These are phyloP conservation scores for Mormyrus proboscirostris DNA, from an alignment of 2,797 vertebrate genomes.

Conservation along the genomic window DNA sequence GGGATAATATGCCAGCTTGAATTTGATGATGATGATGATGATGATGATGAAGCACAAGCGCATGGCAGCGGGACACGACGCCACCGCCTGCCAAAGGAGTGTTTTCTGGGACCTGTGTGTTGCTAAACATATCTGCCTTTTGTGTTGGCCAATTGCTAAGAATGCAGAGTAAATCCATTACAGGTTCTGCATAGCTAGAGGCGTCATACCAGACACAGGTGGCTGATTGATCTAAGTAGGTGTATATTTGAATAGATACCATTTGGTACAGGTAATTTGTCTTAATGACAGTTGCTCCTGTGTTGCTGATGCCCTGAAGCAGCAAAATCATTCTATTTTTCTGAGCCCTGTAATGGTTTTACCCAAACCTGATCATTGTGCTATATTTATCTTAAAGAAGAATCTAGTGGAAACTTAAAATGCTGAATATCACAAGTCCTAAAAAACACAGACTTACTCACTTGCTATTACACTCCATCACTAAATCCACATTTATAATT, in stretches of 20 bases:
- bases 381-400: neutral
- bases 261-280: constrained; percentile 20
- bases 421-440: neutral
- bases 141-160: neutral
- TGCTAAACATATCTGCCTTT: neutral
- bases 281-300: constrained; percentile 30
- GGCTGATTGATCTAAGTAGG: constrained; percentile 22
- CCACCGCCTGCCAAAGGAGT: constrained; percentile 32
- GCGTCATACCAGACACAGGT: constrained; percentile 6
- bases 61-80: constrained; percentile 47
- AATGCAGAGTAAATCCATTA: neutral
- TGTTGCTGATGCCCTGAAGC: constrained; percentile 32
- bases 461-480: neutral
- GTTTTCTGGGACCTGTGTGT: neutral
- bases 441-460: neutral
- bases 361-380: constrained; percentile 15
- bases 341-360: constrained; percentile 4
- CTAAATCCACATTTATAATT: neutral
- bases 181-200: neutral
- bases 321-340: constrained; percentile 30
- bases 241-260: constrained; percentile 21
- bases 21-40: neutral
- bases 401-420: neutral
- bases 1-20: constrained; percentile 56
- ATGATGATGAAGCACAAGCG: constrained; percentile 42